Evolutionary conservation across 2,797 vertebrate species (phyloP), one percentile per base, ranked within the genome.

Genomic region (Gobio occitaniae): DNA sequence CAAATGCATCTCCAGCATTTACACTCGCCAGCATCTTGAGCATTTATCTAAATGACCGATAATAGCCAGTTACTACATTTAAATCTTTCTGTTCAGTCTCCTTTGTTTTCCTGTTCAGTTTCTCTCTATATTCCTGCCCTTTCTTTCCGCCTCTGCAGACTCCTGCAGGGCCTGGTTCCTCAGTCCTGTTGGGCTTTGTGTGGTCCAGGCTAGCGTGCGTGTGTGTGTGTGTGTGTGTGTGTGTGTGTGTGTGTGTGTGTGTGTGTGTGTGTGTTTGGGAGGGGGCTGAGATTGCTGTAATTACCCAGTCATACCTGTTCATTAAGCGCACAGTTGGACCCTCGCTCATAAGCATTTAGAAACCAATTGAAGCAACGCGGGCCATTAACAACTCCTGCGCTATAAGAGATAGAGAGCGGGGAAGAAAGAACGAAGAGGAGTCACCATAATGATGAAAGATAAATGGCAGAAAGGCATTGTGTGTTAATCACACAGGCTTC

Each of bases 271-370:
- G 84, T 66, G 68, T 82, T 71, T 81, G 85, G 54, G 85, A 71
- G 82, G 91, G 91, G 92, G 96, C 96, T 96, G 96, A 98, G 98
- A 99, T 99, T 99, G 97, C 97, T 97, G 96, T 98, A 99, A 99
- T 99, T 98, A 99, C 96, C 95, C 95, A 94, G 93, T 96, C 96
- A 97, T 98, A 99, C 98, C 97, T 98, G 97, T 97, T 99, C 97
- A 99, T 99, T 99, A 98, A 97, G 96, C 97, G 96, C 98, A 96
- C 98, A 98, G 97, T 96, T 94, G 96, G 97, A 97, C 96, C 95
- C 93, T 97, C 96, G 96, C 96, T 97, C 95, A 96, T 96, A 96
- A 93, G 90, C 93, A 82, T 94, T 98, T 98, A 97, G 97, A 95
- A 96, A 96, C 97, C 98, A 99, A 99, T 99, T 99, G 99, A 95